Conservation (phyloP, 2,797 vertebrate genomes). For the Pseudochromis fuscus region DNA sequence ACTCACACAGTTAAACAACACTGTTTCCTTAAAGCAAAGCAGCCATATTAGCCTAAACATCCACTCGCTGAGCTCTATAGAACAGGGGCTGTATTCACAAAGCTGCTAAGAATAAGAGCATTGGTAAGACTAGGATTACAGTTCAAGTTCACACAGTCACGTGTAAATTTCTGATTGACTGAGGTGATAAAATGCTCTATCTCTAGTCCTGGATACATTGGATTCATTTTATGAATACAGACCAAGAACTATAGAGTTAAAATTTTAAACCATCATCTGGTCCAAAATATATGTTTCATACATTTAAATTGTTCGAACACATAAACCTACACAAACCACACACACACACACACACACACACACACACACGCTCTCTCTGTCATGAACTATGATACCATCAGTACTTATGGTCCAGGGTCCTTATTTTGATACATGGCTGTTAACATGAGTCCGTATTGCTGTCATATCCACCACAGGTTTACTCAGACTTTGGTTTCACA, state of each 20-base stretch:
- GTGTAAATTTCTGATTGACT: constrained; percentile 35
- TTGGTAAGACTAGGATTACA: constrained; percentile 48
- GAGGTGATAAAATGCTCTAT: constrained; percentile 30
- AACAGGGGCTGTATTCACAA: constrained; percentile 63
- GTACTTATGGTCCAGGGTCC: constrained; percentile 40
- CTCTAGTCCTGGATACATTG: constrained; percentile 9
- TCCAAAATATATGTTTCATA: constrained; percentile 48
- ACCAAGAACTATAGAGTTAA: constrained; percentile 51
- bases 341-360: constrained; percentile 12
- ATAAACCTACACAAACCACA: constrained; percentile 20
- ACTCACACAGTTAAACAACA: constrained; percentile 50
- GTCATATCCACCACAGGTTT: constrained; percentile 39
- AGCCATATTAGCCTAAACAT: constrained; percentile 45
- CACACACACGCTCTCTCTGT: constrained; percentile 4
- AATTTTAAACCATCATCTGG: constrained; percentile 24
- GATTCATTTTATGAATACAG: constrained; percentile 59
- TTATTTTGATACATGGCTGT: constrained; percentile 41
- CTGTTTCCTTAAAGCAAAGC: constrained; percentile 44
- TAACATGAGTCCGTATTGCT: constrained; percentile 53
- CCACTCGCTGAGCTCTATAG: constrained; percentile 53
- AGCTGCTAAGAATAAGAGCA: constrained; percentile 62
- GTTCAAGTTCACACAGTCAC: constrained; percentile 49
- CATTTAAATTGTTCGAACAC: constrained; percentile 36
- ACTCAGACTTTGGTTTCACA: constrained; percentile 63
- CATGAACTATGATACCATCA: constrained; percentile 56